Base-by-base conservation (phyloP, 2,113 vertebrate genomes). In the Rhinopomastus cyanomelas region DNA sequence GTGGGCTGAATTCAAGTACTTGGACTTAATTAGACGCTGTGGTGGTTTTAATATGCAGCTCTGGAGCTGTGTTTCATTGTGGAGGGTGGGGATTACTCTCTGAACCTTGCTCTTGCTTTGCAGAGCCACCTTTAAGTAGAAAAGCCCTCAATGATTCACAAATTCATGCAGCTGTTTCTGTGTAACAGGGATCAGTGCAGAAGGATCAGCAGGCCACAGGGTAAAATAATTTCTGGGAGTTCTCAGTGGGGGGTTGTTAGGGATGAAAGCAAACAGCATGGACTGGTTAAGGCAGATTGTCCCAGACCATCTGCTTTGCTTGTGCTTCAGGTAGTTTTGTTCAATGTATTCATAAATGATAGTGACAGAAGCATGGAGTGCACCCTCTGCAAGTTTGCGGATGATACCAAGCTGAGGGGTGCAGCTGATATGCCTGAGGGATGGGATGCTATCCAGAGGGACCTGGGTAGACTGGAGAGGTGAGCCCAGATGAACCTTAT, bases 61-160 rank as follows among this genome's bases (percentile, higher is more conserved):
- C 25, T 72, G 8, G 20, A 75, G 25, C 72, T 51, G 11, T 34
- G 6, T 17, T 51, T 79, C 18, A 1, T 27, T 52, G n/a, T 73
- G 53, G 44, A 44, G 29, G 27, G 44, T 23, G 17, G n/a, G 60
- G 49, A 2, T 48, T 23, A 7, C 13, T 80, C 27, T 21, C 25
- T 59, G 20, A 66, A n/a, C 34, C 65, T 59, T 46, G 57, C 18
- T 59, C 59, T 36, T 59, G 18, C 11, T 1, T 22, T 25, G 21
- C 30, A 72, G 48, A 11, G 65, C 46, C 53, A 23, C 5, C 36
- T 76, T 76, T 27, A 11, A 1, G 2, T 11, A 16, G 36, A 65
- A 69, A 55, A 22, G 0, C 2, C 12, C 7, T 27, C 11, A 27
- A 0, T 37, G 36, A 34, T 23, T 66, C 5, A 4, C 49, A 7